Evolutionary conservation across 2,113 vertebrate genomes (phyloP), one percentile per base, ranked within the genome.

Genomic region (Emydura subglobosa): DNA sequence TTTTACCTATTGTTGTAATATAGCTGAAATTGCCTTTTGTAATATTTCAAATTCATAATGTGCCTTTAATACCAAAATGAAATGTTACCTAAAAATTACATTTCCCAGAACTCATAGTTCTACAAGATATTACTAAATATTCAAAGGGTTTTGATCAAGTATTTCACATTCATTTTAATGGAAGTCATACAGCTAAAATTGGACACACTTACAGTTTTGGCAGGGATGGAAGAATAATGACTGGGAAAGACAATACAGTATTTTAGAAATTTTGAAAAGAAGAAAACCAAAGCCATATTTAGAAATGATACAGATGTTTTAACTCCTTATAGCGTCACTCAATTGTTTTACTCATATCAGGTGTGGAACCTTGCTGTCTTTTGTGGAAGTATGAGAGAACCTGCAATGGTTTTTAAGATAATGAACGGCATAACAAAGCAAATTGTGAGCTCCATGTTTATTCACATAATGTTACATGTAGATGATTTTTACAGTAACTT

Each of bases 391-490:
- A 88, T 87, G 87, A 89, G 68, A 86, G 81, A 83, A 49, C 61
- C 44, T 94, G 86, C 85, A 95, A 96, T 91, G 88, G 34, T 25
- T 96, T 96, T 97, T 89, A 92, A 83, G 34, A 5, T 88, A 90
- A 91, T 31, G 88, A 91, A 93, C n/a, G 86, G 95, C 85, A 92
- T 85, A 91, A 92, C 91, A 95, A 96, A 97, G 91, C 81, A 95
- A 59, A 80, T 76, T 93, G 80, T 96, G 91, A 91, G 81, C 39
- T 55, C 68, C 50, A 68, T 95, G 83, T 94, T 97, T 96, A 95
- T 94, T 94, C 91, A 97, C 90, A 96, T 87, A 91, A 91, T 91
- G 87, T 97, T 96, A 96, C 96, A 97, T 97, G 96, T 94, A 96
- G 74, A 96, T 76, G 94, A 47, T 93, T 97, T 97, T 97, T 89